Evolutionary conservation across 2,113 vertebrate species (phyloP), one percentile per base, ranked within the genome.

Genomic region (Puntigrus tetrazona): DNA sequence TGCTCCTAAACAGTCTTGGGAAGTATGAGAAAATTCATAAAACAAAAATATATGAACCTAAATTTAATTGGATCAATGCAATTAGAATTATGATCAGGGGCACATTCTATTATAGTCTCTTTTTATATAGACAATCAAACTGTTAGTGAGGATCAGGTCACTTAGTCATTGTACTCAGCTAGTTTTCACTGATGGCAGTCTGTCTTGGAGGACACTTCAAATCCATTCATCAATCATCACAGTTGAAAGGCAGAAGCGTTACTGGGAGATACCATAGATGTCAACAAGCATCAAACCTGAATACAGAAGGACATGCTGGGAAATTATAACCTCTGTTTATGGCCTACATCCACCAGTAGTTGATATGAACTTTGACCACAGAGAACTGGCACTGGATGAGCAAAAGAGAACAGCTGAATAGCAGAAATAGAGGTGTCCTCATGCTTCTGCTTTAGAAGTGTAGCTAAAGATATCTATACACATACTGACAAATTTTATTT

Each of bases 191-290:
- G 86, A 87, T 83, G 47, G 70, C 87, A 72, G 84, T 86, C 50
- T 52, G 74, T 80, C 84, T 89, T 82, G 88, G 88, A 90, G 86
- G 88, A 84, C 74, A 55, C 43, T 85, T 88, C 90, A 6, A 87
- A 91, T 90, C 91, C 81, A 90, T 92, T 87, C 89, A 89, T 94
- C 93, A 90, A 61, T 92, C 87, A 75, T 85, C 90, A 86, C 90
- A 86, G 90, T 86, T 86, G 77, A 65, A 82, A 89, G 86, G 47
- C 78, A 84, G 72, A 86, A 84, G 88, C 84, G 87, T 83, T 88
- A 80, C 86, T 84, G 55, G 78, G 86, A 90, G 89, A 90, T 90
- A 88, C 91, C 90, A 72, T 78, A 73, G 84, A 92, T 90, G 55
- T 89, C 86, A 45, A n/a, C 78, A 82, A 86, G 88, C 87, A 72